Evolutionary conservation across 2,797 vertebrate genomes (phyloP).

Genomic region (Heteromormyrus szaboi): DNA sequence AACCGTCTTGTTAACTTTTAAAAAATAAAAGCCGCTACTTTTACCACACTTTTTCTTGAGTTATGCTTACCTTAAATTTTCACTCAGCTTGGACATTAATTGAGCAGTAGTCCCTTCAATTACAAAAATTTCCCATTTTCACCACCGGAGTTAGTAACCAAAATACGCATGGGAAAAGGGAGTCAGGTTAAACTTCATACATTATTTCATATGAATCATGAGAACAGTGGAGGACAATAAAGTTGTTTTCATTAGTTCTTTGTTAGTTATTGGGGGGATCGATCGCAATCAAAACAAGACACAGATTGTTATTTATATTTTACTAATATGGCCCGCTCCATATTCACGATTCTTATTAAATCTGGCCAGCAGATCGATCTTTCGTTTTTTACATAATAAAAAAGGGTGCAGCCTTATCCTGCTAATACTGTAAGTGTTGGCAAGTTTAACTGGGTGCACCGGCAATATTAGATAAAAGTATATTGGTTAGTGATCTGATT

Average conservation of each 20-base stretch:
- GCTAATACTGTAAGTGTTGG: background rate
- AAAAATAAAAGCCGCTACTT: background rate
- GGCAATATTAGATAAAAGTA: background rate
- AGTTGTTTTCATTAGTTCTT: background rate
- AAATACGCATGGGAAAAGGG: background rate
- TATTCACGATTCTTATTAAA: background rate
- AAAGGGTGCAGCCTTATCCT: background rate
- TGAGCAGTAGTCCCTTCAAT: background rate
- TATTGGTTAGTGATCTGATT: background rate
- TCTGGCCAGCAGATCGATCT: background rate
- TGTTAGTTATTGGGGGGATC: background rate
- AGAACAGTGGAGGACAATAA: background rate
- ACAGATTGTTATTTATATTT: background rate
- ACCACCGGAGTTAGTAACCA: background rate
- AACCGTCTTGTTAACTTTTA: background rate
- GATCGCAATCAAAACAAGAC: background rate
- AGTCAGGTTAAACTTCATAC: background rate
- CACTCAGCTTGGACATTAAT: background rate
- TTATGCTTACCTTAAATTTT: background rate
- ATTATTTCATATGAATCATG: background rate
- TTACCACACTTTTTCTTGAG: background rate
- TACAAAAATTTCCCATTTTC: background rate
- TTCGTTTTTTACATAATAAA: background rate
- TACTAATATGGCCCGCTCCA: background rate
- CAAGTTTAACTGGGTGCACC: background rate